Evolutionary conservation across 2,797 vertebrate genomes (phyloP).

Genomic region (Eurystomus glaucurus): DNA sequence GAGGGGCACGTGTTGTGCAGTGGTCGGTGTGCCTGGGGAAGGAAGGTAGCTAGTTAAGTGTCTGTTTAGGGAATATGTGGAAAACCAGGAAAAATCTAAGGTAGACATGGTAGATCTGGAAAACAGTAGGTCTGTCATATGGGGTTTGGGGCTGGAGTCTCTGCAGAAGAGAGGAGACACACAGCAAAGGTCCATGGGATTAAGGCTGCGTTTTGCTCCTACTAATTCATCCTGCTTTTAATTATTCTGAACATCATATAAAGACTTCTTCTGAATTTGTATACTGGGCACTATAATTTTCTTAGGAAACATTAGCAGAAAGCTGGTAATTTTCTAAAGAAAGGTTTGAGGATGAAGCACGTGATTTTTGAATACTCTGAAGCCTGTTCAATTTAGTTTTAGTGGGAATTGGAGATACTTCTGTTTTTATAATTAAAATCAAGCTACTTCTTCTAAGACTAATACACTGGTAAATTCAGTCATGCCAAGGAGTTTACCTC

Average conservation of each 20-base stretch:
- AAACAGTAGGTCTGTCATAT: neutral
- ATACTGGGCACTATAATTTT: neutral
- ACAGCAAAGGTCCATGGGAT: neutral
- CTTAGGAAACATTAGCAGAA: neutral
- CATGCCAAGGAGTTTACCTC: neutral
- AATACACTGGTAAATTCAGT: neutral
- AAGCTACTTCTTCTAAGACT: neutral
- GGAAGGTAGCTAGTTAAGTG: neutral
- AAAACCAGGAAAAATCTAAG: neutral
- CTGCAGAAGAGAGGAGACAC: neutral
- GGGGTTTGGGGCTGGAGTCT: neutral
- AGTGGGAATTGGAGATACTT: neutral
- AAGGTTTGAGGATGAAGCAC: neutral
- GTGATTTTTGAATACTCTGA: neutral
- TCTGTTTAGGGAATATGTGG: neutral
- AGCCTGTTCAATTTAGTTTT: neutral
- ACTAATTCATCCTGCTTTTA: neutral
- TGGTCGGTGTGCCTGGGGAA: neutral
- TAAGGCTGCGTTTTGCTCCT: neutral
- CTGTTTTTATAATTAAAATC: neutral
- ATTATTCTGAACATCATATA: no score
- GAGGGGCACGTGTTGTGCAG: no score
- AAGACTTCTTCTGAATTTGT: neutral
- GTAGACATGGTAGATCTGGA: fast-evolving
- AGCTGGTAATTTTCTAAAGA: neutral